These are phyloP conservation scores for Xanthorhoe designata DNA, from an alignment of 2,888 invertebrate genomes.

Conservation along the genomic window DNA sequence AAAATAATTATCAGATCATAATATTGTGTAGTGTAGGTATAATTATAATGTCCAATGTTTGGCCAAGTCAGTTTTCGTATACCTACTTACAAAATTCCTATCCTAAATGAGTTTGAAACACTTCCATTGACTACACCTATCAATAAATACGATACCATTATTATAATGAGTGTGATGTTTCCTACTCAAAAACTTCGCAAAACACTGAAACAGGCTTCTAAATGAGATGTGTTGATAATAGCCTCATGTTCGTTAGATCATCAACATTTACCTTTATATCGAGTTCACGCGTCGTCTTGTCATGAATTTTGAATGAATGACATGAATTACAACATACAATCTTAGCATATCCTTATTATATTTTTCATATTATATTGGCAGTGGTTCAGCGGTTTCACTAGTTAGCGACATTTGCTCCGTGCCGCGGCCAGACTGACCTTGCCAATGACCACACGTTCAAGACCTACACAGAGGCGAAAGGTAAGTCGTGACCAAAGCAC, in stretches of 20 bases:
- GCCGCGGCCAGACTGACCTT: slow-evolving; percentile 9
- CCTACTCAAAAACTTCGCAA: slow-evolving; percentile 41
- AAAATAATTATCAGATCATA: background rate
- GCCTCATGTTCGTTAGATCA: slow-evolving; percentile 32
- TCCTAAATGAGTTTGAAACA: slow-evolving; percentile 25
- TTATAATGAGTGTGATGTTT: slow-evolving; percentile 18
- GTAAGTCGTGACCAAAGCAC: slow-evolving; percentile 55
- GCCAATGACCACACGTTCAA: background rate
- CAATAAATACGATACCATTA: slow-evolving; percentile 23
- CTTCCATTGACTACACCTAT: slow-evolving; percentile 23
- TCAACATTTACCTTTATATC: slow-evolving; percentile 24
- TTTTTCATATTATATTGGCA: slow-evolving; percentile 71
- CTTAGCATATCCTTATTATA: slow-evolving; percentile 58
- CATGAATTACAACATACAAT: slow-evolving; percentile 49
- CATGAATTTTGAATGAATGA: slow-evolving; percentile 36
- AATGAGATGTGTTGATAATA: slow-evolving; percentile 38
- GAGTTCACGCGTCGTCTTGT: slow-evolving; percentile 21
- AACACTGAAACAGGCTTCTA: slow-evolving; percentile 77
- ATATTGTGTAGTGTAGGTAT: slow-evolving; percentile 12
- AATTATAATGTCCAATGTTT: slow-evolving; percentile 20
- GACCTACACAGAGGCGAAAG: background rate
- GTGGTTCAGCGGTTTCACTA: slow-evolving; percentile 79
- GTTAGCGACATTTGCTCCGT: slow-evolving; percentile 60
- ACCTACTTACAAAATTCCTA: slow-evolving; percentile 20
- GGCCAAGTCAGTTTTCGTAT: slow-evolving; percentile 16